phyloP scores from a whole-genome alignment of 2,113 vertebrate genomes.

The Apus apus region DNA sequence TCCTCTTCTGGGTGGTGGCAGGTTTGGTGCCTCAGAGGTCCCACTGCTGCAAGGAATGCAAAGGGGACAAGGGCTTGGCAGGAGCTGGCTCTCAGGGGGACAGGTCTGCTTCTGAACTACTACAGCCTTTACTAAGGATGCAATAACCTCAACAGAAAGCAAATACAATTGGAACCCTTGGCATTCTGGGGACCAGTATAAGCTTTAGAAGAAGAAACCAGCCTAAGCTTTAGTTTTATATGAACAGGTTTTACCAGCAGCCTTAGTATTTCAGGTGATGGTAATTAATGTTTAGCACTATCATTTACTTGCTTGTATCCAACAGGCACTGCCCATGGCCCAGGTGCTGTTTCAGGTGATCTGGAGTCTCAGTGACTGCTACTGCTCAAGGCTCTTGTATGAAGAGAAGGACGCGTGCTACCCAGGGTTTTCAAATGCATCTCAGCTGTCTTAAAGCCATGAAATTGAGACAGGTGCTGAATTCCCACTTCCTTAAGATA shows the following conservation, averaged over 20 bases:
- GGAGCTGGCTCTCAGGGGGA: neutral
- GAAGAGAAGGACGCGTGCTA: neutral
- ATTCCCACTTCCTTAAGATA: neutral
- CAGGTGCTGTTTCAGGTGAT: neutral
- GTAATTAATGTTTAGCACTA: neutral
- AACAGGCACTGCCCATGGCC: neutral
- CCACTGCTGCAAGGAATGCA: neutral
- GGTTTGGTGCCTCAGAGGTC: neutral
- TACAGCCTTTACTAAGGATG: neutral
- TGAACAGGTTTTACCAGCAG: neutral
- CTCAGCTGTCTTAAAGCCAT: neutral
- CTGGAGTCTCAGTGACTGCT: neutral
- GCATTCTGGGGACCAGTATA: neutral
- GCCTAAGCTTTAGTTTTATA: neutral
- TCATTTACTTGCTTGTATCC: neutral
- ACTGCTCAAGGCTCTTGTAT: neutral
- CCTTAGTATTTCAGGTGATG: neutral
- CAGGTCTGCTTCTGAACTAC: neutral
- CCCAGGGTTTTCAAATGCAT: neutral
- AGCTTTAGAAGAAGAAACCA: neutral
- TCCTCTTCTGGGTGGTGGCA: constrained; percentile 3
- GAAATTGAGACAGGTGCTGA: neutral
- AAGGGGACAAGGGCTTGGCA: neutral
- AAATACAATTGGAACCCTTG: fast-evolving
- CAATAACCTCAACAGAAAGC: neutral